Conservation (phyloP, 2,797 vertebrate species). For the Balearica regulorum region DNA sequence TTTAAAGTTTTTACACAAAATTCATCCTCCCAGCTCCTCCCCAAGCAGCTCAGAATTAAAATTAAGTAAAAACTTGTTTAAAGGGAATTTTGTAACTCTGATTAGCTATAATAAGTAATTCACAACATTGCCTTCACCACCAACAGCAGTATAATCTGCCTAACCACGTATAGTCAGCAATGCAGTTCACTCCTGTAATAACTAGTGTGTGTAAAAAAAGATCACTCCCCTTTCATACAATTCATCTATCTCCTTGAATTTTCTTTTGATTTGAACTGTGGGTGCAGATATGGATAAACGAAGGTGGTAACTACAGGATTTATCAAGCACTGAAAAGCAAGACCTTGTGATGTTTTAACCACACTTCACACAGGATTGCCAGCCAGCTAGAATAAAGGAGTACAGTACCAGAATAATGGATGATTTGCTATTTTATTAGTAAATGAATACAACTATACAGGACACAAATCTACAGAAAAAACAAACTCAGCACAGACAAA, state of each 20-base stretch:
- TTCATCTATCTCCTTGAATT: background rate
- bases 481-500: rapidly evolving
- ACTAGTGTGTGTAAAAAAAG: background rate
- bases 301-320: background rate
- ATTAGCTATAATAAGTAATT: background rate
- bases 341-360: background rate
- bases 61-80: background rate
- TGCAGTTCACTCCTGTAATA: background rate
- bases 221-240: background rate
- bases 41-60: background rate
- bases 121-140: background rate
- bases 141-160: background rate
- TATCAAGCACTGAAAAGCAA: background rate
- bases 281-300: background rate
- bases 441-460: background rate
- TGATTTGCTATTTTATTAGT: background rate
- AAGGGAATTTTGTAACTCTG: background rate
- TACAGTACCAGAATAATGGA: background rate
- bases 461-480: background rate
- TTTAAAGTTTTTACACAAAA: background rate
- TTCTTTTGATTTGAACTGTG: background rate
- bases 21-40: background rate
- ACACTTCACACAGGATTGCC: background rate
- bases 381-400: background rate
- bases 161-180: background rate